Percentiles rank a stretch among this genome's conserved stretches.
These are phyloP conservation scores for Pristionchus pacificus DNA, from an alignment of 1,140 invertebrate genomes.

Conservation along the genomic window DNA sequence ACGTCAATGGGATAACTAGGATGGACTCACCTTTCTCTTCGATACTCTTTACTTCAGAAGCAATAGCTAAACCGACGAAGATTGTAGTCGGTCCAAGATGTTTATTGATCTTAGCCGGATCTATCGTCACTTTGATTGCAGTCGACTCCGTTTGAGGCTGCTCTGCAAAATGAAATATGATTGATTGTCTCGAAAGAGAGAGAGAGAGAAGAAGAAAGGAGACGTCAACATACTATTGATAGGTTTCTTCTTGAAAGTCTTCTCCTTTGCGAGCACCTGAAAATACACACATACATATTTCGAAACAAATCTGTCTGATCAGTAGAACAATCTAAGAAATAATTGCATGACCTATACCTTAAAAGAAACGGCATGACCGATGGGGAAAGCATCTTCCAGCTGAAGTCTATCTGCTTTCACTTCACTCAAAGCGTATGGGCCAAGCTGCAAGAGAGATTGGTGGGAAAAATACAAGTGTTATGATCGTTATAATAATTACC, in stretches of 20 bases:
- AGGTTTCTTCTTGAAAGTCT: constrained; percentile 7
- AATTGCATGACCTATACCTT: constrained; percentile 25
- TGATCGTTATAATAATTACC: background rate
- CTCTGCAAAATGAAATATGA: too few relatives aligned
- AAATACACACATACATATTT: constrained; percentile 18
- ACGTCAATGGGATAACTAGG: constrained; percentile 3
- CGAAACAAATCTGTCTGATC: background rate
- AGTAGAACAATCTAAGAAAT: too few relatives aligned
- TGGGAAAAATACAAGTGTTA: constrained; percentile 1
- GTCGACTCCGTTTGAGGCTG: too few relatives aligned
- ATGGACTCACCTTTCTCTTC: constrained; percentile 48
- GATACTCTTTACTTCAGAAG: constrained; percentile 40
- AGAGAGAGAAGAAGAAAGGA: too few relatives aligned
- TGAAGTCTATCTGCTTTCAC: constrained; percentile 26
- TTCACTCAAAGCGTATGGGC: constrained; percentile 32
- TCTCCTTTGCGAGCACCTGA: constrained; percentile 14
- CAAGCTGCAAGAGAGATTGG: constrained; percentile 34
- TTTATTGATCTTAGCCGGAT: constrained; percentile 42
- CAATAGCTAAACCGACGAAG: constrained; percentile 39
- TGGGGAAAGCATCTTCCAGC: constrained; percentile 47
- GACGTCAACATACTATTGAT: background rate
- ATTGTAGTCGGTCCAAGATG: constrained; percentile 41
- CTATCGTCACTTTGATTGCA: constrained; percentile 31
- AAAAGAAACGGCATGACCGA: constrained; percentile 48
- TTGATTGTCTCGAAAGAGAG: too few relatives aligned